These are phyloP conservation scores for Nomada lathburiana DNA, from an alignment of 2,888 invertebrate genomes.

Conservation along the genomic window DNA sequence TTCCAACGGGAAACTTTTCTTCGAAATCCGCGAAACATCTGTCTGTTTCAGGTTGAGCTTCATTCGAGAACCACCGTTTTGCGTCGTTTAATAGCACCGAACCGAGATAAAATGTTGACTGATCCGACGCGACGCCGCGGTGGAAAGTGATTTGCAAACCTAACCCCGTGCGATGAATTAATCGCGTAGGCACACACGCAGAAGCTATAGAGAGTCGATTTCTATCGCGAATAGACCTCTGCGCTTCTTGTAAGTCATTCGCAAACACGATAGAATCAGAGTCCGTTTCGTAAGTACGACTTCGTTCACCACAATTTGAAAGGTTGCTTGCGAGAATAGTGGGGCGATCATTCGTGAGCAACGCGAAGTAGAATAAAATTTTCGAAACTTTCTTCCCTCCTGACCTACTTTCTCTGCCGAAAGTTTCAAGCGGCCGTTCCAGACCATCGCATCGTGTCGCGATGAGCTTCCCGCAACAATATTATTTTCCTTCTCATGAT, in stretches of 20 bases:
- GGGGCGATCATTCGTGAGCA: background rate
- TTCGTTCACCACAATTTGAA: constrained; percentile 19
- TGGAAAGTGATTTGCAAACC: no score
- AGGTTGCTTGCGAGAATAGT: background rate
- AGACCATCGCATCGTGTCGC: constrained; percentile 15
- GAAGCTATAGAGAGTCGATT: background rate
- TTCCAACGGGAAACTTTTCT: constrained; percentile 52
- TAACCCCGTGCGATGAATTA: background rate
- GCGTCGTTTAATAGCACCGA: constrained; percentile 19
- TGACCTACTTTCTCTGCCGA: constrained; percentile 57
- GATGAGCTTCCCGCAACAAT: constrained; percentile 47
- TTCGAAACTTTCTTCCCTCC: constrained; percentile 60
- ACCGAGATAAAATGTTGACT: background rate
- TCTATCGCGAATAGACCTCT: background rate
- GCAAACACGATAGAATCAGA: constrained; percentile 19
- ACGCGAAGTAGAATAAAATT: constrained; percentile 58
- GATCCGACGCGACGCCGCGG: no score
- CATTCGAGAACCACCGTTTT: background rate
- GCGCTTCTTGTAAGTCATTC: constrained; percentile 16
- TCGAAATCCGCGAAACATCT: constrained; percentile 26
- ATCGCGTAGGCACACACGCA: constrained; percentile 12
- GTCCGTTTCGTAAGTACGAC: constrained; percentile 34
- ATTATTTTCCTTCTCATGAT: constrained; percentile 66
- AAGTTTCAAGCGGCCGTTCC: constrained; percentile 50
- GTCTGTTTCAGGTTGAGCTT: constrained; percentile 10